A percentile compares a stretch with the other conserved stretches of the same genome.
phyloP scores from a whole-genome alignment of 2,113 vertebrate species.

The Recurvirostra avosetta region DNA sequence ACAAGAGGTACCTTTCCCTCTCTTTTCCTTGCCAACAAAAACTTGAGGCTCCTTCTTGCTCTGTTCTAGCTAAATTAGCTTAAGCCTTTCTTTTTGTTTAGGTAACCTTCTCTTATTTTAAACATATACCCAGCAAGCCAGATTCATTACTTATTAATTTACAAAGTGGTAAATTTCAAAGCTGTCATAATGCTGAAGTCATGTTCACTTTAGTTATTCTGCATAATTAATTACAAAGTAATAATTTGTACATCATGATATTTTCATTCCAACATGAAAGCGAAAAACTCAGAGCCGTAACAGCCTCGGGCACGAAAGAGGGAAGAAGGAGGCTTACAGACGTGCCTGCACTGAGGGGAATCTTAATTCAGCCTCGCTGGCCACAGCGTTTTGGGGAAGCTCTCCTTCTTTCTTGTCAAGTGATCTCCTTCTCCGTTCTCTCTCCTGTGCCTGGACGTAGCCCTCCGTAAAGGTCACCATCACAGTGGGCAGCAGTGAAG shows the following conservation, averaged over 20 bases:
- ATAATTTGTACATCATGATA: slow-evolving; percentile 77
- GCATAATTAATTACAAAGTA: slow-evolving; percentile 82
- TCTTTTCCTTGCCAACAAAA: neutral
- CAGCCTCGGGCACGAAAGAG: slow-evolving; percentile 53
- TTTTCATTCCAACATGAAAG: slow-evolving; percentile 73
- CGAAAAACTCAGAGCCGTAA: slow-evolving; percentile 6
- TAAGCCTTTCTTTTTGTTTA: slow-evolving; percentile 22
- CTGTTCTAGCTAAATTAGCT: neutral
- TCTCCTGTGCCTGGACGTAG: neutral
- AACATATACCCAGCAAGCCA: slow-evolving; percentile 12
- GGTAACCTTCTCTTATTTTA: slow-evolving; percentile 41
- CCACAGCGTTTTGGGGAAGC: rapidly evolving
- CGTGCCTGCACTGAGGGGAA: neutral
- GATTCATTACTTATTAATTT: slow-evolving; percentile 66
- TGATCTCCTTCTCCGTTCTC: neutral
- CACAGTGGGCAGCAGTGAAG: neutral
- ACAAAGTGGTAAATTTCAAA: slow-evolving; percentile 70
- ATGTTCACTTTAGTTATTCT: slow-evolving; percentile 70
- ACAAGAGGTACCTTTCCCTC: neutral
- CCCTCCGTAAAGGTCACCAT: neutral
- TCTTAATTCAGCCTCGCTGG: neutral
- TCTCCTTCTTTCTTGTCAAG: neutral
- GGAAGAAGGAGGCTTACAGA: neutral
- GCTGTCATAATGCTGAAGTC: slow-evolving; percentile 74
- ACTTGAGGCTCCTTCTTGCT: neutral